Base-by-base conservation (phyloP, 2,888 invertebrate species). In the Sphinx pinastri region DNA sequence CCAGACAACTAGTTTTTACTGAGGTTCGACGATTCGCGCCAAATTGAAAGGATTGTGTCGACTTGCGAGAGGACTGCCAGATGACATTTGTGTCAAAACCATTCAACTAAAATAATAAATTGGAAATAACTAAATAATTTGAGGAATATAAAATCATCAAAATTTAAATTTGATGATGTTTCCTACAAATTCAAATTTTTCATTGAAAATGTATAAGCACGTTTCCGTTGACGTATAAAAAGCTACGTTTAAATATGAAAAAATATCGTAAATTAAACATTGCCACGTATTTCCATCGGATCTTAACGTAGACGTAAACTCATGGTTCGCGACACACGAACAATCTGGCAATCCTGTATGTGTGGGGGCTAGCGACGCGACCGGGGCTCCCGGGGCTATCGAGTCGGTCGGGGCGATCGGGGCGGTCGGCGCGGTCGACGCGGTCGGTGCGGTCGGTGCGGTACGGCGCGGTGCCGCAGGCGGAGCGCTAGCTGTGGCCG, bases 391-490 rank as follows among this genome's bases (percentile, higher is more conserved):
- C 76, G 77, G 75, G 80, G 78, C 57, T 85, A 81, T 85, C 85
- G 84, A 79, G 85, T 86, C 82, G 83, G 88, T 90, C 86, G 82
- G 69, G 79, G 76, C 80, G 73, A 76, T 11, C 25, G 78, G 77
- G 76, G 74, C 82, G 80, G 78, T 80, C 79, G 81, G 85, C 80
- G 79, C 80, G 79, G 67, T 81, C 86, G 79, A 89, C 85, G 84
- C 85, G 88, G 83, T 84, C 77, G 79, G 79, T 80, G 77, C 68
- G 74, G 71, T 73, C 70, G 71, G 70, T 81, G 82, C 84, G 86
- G 81, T 88, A 87, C 86, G 87, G 87, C 79, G 88, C 87, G 80
- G 89, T 86, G 85, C 85, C 88, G 82, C 84, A 77, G 79, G 79
- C 82, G 80, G 82, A 84, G 80, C 80, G 82, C 80, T 83, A 83